Evolutionary conservation across 2,888 invertebrate species (phyloP), one percentile per base, ranked within the genome.

Genomic region (Rotaria macrura): DNA sequence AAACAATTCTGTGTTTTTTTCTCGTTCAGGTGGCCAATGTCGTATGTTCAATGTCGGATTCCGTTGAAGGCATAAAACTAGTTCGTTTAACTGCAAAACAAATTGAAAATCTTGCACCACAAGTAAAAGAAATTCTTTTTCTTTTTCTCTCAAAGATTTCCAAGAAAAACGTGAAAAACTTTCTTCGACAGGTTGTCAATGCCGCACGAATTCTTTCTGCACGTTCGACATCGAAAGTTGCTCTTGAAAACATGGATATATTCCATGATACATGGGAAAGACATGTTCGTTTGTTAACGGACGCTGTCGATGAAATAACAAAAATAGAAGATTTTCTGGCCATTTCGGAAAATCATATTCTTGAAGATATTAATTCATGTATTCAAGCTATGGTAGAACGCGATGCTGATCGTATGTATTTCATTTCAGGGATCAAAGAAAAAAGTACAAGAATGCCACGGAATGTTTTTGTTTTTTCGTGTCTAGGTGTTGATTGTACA

Each of bases 1-100:
- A 23, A 52, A 52, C 23, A 49, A 49, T 0, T 65, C 2, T n/a
- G 9, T 43, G 43, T n/a, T 3, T n/a, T n/a, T n/a, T n/a, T n/a
- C n/a, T n/a, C n/a, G n/a, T 40, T 79, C 7, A 72, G 79, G 79
- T 79, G 43, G 43, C 89, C 85, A 84, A 79, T 29, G 72, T 85
- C 65, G 97, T 97, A 0, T 99, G 98, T 91, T 96, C 97, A 87
- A 98, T 99, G 97, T 97, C 97, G 0, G 95, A 94, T 90, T 97
- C 98, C 91, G 96, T 96, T 89, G 98, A 99, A 89, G 98, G 98
- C 0, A 96, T 99, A 5, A 97, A 98, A 92, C 96, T 98, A 95
- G 97, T 99, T 65, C 94, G 97, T 10, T 96, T 96, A 91, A 97
- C 98, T 3, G 96, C 97, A 6, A 94, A 94, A 14, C 97, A 98